Percentiles rank a stretch among this genome's conserved stretches.
Evolutionary conservation across 2,113 vertebrate genomes (phyloP).

Genomic region (human): GRCh38 chr5:170496001-170496500

Average conservation of each 20-base stretch:
- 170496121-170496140: not conserved
- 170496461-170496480: not conserved
- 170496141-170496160: not conserved
- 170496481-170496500: not conserved
- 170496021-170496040: not conserved
- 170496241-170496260: not conserved
- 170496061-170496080: rapidly evolving
- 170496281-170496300: not conserved
- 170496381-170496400: not conserved
- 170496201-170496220: not conserved
- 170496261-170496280: not conserved
- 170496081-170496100: not conserved
- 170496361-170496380: not conserved
- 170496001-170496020: not conserved
- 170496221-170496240: not conserved
- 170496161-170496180: not conserved
- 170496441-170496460: not conserved
- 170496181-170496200: not conserved
- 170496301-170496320: not conserved
- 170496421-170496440: not conserved
- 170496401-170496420: not conserved
- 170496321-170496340: not conserved
- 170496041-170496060: not conserved
- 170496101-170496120: not conserved
- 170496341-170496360: not conserved